These are phyloP conservation scores for Ficedula albicollis DNA, from an alignment of 2,797 vertebrate genomes.

Conservation along the genomic window DNA sequence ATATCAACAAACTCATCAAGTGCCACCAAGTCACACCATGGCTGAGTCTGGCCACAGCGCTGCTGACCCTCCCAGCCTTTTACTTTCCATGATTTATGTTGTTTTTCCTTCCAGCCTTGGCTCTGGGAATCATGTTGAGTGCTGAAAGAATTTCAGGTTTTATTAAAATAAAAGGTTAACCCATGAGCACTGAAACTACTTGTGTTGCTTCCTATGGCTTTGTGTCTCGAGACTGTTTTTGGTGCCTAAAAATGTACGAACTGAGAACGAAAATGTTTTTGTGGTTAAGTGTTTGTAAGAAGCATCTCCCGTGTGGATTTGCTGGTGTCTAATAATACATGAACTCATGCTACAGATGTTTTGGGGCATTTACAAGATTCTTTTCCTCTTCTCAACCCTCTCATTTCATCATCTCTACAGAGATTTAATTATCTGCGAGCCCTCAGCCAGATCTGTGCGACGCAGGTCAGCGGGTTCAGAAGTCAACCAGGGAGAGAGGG, in stretches of 20 bases:
- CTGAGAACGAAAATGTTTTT: conserved; percentile 42
- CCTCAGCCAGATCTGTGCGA: not conserved
- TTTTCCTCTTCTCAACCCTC: not conserved
- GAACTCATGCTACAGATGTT: conserved; percentile 48
- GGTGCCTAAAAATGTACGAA: conserved; percentile 1
- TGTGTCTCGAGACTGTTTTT: not conserved
- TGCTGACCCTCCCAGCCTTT: not conserved
- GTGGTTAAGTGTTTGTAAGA: conserved; percentile 33
- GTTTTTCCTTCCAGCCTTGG: conserved; percentile 12
- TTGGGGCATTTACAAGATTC: not conserved
- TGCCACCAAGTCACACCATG: not conserved
- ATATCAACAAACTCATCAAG: not conserved
- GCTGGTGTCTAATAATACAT: conserved; percentile 42
- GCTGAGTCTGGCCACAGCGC: fast-evolving
- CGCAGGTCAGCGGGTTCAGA: not conserved
- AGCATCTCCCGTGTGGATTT: conserved; percentile 33
- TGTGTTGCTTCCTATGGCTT: not conserved
- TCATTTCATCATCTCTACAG: not conserved
- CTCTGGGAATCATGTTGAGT: not conserved
- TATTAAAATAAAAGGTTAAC: not conserved
- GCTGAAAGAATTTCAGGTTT: not conserved
- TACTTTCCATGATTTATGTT: not conserved
- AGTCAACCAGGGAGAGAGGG: not conserved
- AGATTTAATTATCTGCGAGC: not conserved
- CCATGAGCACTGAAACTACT: not conserved